Base-by-base conservation (phyloP, 2,888 invertebrate genomes). In the Rotaria socialis region DNA sequence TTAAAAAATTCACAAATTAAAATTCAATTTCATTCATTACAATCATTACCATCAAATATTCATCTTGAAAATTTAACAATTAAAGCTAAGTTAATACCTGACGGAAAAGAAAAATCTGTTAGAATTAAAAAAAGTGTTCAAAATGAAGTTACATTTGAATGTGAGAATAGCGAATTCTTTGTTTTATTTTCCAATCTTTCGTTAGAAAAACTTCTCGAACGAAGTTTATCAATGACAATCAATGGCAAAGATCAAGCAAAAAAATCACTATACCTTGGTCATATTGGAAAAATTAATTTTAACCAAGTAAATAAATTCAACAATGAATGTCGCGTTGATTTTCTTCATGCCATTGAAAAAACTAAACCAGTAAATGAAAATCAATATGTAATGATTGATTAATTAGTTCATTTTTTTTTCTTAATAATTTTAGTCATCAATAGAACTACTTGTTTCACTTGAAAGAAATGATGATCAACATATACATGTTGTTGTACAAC, bases 31-130 rank as follows among this genome's bases (percentile, higher is more conserved):
- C 35, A 67, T 67, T 35, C 35, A 5, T 6, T 67, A 27, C 67
- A 67, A 67, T 67, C 67, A 35, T 67, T 67, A 67, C 67, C 67
- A 16, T 1, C 19, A 7, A 67, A 14, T 67, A 16, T 67, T 67
- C 35, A 35, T 41, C 11, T 47, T 47, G 24, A 80, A 80, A 47
- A 80, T n/a, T 47, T 80, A 47, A 80, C 80, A 11, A 80, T 80
- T n/a, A 80, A 80, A 80, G n/a, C n/a, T n/a, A 80, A 80, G 47
- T 80, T 80, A 80, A n/a, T n/a, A 80, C 80, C 80, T 4, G 80
- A 80, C 47, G 80, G 80, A 24, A 80, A 80, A 80, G 80, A 80
- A 80, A 80, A 80, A 47, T 80, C 43, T 0, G 7, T 67, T 35
- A 14, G 14, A 41, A 80, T 47, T 24, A 47, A n/a, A n/a, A 47